Base-by-base conservation (phyloP, 2,113 vertebrate genomes). In the Notarius lentiginosus region DNA sequence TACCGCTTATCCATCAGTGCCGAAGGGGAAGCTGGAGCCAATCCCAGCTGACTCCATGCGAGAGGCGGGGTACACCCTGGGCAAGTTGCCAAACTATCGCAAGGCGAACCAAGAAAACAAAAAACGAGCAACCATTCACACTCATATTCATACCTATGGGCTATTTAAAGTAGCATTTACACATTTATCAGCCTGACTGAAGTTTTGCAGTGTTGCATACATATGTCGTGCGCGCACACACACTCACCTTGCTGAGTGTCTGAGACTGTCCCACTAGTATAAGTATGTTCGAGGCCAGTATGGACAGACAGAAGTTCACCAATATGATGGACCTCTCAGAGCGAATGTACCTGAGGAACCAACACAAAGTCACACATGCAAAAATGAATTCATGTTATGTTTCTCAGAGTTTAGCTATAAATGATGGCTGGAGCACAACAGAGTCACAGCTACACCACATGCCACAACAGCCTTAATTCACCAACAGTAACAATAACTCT, bases 211-310 rank as follows among this genome's bases (percentile, higher is more conserved):
- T 53, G 8, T 53, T 34, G 8, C n/a, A 58, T 5, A 56, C 49
- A 65, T 72, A 85, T 15, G 49, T 53, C n/a, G n/a, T 65, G 22
- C 15, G 65, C 66, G 53, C 53, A 55, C 61, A 77, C n/a, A 84
- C 85, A 89, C 95, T 94, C 91, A 99, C 98, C 98, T 99, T 99
- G 95, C 97, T 98, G 77, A 99, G 96, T 84, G 97, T 97, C 94
- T 99, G 97, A 75, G 98, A 98, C 93, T 99, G 98, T 92, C 98
- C 98, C 90, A 99, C 97, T 49, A 99, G 94, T 94, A 99, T 99
- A 91, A 99, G 94, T 92, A 99, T 90, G 87, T 99, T 99, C 93
- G 98, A 99, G 70, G 98, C 97, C 95, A 99, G 93, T 93, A 99
- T 99, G 92, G 98, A 99, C 93, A 99, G 90, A 85, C 98, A 99